Conservation (phyloP, 2,888 invertebrate species). For the Mythimna albipuncta region DNA sequence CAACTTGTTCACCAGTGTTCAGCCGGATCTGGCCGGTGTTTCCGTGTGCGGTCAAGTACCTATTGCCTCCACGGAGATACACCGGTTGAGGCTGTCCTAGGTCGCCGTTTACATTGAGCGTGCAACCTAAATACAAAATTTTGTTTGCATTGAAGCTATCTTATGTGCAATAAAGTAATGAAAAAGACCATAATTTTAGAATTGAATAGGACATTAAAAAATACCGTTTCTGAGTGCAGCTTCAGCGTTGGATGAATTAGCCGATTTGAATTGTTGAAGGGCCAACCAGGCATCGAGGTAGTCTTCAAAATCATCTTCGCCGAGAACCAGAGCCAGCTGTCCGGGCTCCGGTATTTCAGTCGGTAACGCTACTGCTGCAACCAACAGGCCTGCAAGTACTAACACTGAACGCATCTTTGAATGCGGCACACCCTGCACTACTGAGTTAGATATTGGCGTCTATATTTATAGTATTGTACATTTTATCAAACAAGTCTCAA, state of each 20-base stretch:
- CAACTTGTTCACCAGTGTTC: conserved; percentile 77
- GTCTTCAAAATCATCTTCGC: conserved; percentile 87
- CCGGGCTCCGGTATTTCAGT: conserved; percentile 78
- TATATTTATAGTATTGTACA: conserved; percentile 42
- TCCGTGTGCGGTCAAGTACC: conserved; percentile 77
- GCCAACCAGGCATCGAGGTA: conserved; percentile 85
- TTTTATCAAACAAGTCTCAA: conserved; percentile 28
- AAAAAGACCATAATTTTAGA: background rate
- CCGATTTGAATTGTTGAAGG: conserved; percentile 73
- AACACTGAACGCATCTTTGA: conserved; percentile 59
- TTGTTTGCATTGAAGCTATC: background rate
- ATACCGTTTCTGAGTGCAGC: conserved; percentile 73
- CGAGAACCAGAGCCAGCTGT: conserved; percentile 78
- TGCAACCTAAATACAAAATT: conserved; percentile 77
- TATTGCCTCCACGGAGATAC: conserved; percentile 83
- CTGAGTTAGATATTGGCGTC: background rate
- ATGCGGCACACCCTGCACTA: conserved; percentile 39
- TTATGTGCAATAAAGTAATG: background rate
- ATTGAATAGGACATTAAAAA: background rate
- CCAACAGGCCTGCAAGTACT: conserved; percentile 65
- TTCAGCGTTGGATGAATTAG: conserved; percentile 66
- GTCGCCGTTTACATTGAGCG: conserved; percentile 86
- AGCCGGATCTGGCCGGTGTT: conserved; percentile 79
- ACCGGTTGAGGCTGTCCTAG: conserved; percentile 91
- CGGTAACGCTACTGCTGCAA: conserved; percentile 69